These are phyloP conservation scores for Sebastes jordani DNA, from an alignment of 2,797 vertebrate species.

Conservation along the genomic window DNA sequence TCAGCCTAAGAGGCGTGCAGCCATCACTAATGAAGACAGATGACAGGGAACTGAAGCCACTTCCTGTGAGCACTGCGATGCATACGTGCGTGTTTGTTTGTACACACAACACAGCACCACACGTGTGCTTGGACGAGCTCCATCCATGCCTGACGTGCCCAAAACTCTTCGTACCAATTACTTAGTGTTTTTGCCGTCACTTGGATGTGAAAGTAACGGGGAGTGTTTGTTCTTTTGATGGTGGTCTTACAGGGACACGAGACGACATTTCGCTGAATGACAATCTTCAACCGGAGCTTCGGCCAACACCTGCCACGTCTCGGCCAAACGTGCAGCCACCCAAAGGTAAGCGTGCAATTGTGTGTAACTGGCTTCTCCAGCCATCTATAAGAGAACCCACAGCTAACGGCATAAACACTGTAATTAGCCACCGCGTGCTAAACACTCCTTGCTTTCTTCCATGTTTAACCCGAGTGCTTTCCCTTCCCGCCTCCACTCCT, in stretches of 20 bases:
- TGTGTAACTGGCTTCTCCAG: constrained; percentile 57
- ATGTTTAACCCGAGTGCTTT: constrained; percentile 66
- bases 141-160: constrained; percentile 27
- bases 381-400: constrained; percentile 57
- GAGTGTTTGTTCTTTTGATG: neutral
- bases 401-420: constrained; percentile 54
- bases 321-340: constrained; percentile 71
- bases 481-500: constrained; percentile 58
- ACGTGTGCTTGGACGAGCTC: constrained; percentile 22
- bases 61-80: constrained; percentile 67
- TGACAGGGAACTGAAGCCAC: constrained; percentile 72
- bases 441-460: constrained; percentile 44
- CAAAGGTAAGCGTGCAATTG: constrained; percentile 82
- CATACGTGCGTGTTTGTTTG: constrained; percentile 51
- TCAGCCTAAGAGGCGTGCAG: constrained; percentile 81
- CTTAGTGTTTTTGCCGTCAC: neutral
- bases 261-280: constrained; percentile 83
- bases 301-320: constrained; percentile 71
- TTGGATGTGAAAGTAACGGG: constrained; percentile 13
- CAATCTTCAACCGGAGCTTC: constrained; percentile 81
- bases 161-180: neutral
- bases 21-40: constrained; percentile 87
- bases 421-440: constrained; percentile 72
- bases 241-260: constrained; percentile 82
- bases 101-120: neutral